phyloP scores from a whole-genome alignment of 2,797 vertebrate genomes.

The Anolis apletophallus region DNA sequence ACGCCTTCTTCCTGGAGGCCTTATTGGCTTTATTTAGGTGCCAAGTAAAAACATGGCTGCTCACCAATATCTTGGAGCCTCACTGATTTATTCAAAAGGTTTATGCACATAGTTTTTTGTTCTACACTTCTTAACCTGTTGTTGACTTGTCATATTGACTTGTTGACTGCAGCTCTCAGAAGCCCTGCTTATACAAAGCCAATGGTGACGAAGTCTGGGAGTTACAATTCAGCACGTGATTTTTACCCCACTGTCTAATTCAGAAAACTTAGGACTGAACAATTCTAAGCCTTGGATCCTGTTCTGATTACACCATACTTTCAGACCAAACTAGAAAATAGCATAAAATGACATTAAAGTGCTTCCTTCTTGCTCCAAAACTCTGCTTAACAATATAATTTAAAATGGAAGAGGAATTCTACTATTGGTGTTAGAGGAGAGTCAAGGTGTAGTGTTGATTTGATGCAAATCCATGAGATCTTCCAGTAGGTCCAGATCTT shows the following conservation, averaged over 20 bases:
- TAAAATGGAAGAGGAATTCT: background rate
- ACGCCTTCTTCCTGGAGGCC: too few relatives aligned
- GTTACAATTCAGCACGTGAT: too few relatives aligned
- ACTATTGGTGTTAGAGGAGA: background rate
- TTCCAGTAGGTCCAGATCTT: background rate
- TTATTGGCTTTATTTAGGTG: too few relatives aligned
- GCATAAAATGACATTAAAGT: background rate
- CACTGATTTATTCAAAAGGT: too few relatives aligned
- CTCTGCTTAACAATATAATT: background rate
- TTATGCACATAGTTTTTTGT: too few relatives aligned
- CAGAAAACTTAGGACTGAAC: background rate
- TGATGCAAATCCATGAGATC: background rate
- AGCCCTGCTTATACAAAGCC: too few relatives aligned
- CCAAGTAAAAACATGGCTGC: too few relatives aligned
- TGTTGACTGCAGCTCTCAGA: too few relatives aligned
- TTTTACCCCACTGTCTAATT: background rate
- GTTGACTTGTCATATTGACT: too few relatives aligned
- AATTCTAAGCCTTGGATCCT: background rate
- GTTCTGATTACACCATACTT: background rate
- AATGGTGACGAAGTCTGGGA: too few relatives aligned
- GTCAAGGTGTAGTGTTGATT: background rate
- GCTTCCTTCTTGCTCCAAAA: background rate
- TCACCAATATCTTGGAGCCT: too few relatives aligned
- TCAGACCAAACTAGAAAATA: background rate
- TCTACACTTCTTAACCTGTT: too few relatives aligned